phyloP scores from a whole-genome alignment of 2,797 vertebrate genomes.

The Sciurus vulgaris region DNA sequence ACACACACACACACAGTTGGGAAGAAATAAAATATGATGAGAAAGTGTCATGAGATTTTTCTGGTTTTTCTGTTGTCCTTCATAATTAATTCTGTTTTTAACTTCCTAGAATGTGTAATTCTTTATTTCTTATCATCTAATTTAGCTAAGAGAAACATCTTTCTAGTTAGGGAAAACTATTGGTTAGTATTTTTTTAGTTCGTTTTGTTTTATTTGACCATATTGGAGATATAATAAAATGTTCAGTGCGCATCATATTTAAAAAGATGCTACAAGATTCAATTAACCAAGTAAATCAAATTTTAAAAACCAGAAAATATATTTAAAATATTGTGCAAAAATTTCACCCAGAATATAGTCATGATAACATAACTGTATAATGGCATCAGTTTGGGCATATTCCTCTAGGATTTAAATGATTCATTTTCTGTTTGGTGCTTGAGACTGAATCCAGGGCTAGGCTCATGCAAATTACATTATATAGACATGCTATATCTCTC shows the following conservation, averaged over 20 bases:
- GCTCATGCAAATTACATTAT: background rate
- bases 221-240: background rate
- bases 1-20: background rate
- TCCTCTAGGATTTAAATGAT: background rate
- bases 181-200: background rate
- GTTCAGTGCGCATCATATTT: background rate
- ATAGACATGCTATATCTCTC: background rate
- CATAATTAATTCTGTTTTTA: background rate
- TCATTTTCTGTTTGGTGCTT: background rate
- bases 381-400: background rate
- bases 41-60: background rate
- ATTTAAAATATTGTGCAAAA: background rate
- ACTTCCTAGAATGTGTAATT: background rate
- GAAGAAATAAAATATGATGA: background rate
- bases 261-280: background rate
- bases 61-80: background rate
- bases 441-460: background rate
- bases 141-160: background rate
- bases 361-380: background rate
- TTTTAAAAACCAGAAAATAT: background rate
- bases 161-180: background rate
- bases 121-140: background rate
- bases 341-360: background rate
- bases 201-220: background rate
- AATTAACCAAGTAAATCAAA: background rate